Evolutionary conservation across 2,797 vertebrate species (phyloP), one percentile per base, ranked within the genome.

Genomic region (Limosa lapponica): DNA sequence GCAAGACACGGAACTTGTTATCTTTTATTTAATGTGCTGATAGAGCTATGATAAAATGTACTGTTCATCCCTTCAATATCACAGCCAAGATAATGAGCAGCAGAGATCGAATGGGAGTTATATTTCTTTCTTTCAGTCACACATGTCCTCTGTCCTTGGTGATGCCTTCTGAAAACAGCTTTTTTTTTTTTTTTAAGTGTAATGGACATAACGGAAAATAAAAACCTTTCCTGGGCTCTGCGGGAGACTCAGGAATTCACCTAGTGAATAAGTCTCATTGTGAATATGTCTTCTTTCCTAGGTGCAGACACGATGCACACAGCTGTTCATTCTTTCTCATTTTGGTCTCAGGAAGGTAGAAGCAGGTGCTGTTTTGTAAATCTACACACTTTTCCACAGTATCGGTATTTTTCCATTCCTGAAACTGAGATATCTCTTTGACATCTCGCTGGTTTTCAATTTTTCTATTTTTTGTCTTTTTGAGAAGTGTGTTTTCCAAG

Each of bases 91-190:
- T 17, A 71, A 39, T 2, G 9, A 58, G 14, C 14, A 44, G 34
- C 69, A 89, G 30, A 37, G 58, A 39, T 57, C 39, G 43, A 89
- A 58, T 39, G 22, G 65, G 24, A 66, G 4, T 24, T 8, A 28
- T 20, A 11, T n/a, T 65, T 24, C 57, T 71, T 72, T 44, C 11
- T 88, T 87, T 54, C 30, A 15, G 23, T n/a, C 19, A 23, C n/a
- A 24, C 1, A 1, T 32, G 41, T 72, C 3, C 0, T 43, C 28
- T 49, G 25, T 28, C 28, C 23, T 3, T 15, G 51, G 43, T 10
- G 34, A 2, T 52, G 39, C 24, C 44, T 69, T 46, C 66, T 34
- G 80, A 82, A 46, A 86, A 62, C 2, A 58, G 19, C 3, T 3
- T 66, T 32, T 72, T 61, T 72, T 70, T n/a, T 39, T 66, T 77